Base-by-base conservation (phyloP, 2,888 invertebrate genomes). In the Dendrolimus houi region DNA sequence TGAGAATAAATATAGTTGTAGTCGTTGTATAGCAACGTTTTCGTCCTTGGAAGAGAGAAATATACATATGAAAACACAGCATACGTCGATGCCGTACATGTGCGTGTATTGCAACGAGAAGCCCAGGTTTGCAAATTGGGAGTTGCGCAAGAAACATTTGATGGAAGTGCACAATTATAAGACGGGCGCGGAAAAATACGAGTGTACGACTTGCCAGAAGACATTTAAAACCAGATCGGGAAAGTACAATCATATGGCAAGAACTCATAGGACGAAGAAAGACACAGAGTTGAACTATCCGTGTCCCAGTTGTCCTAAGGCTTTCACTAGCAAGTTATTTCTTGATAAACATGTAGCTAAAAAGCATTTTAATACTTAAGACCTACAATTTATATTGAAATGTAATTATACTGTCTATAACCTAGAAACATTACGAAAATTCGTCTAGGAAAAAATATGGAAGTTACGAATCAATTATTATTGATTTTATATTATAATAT, bases 301-400 rank as follows among this genome's bases (percentile, higher is more conserved):
- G 2, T 92, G 92, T 64, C 79, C 84, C 9, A 84, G 83, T 64
- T 92, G 92, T 60, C 84, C 90, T 0, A 89, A 87, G 66, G 89
- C 88, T 7, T 92, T 92, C 64, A 91, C 90, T 1, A 89, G 90
- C 1, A 92, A 92, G 68, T 71, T 91, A 60, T 91, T 91, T 68
- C 71, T 92, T 68, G 92, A 92, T 62, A 91, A 90, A 63, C 92
- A 92, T 68, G 77, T 91, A 63, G 86, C 90, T 29, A 89, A 87
- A 70, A 92, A 92, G 66, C 92, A 92, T 72, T 87, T 86, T 55
- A 89, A 87, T 66, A 72, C 72, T 41, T 82, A 55, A 42, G 29
- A 29, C 6, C 3, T 53, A 13, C 14, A 29, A 29, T 29, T 29
- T 6, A 29, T 29, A 29, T 29, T 29, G 29, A 29, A 29, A 29